Base-by-base conservation (phyloP, 2,113 vertebrate species). In the Ceyx margarethae region DNA sequence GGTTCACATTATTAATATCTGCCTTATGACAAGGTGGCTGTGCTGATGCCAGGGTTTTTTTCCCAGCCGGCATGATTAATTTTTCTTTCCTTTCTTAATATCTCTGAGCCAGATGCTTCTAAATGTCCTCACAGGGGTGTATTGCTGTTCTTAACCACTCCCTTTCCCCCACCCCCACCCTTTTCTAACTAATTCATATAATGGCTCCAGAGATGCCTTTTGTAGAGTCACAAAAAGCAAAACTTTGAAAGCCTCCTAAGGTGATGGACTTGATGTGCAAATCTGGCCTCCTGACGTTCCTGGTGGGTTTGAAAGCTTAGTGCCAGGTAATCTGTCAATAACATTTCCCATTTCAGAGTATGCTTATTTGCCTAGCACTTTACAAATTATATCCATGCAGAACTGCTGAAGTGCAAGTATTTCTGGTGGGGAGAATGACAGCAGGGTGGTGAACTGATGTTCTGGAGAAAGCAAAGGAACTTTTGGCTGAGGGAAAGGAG, bases 71-170 rank as follows among this genome's bases (percentile, higher is more conserved):
- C 80, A 40, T 96, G 96, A 96, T 97, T 97, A 96, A 96, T 98
- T 98, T 98, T 98, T 98, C 94, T 86, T 98, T 97, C 98, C 97
- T 98, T 98, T 98, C 98, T 98, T 97, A 98, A 98, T 97, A 97
- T 98, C 97, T 97, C 97, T 62, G 94, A 98, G 97, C 95, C 94
- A 95, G 96, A 91, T 96, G 96, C 97, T 97, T 95, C 93, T 96
- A 84, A 96, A 95, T 97, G 96, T 97, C 94, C 96, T 91, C 94
- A 95, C 60, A 97, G 98, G 97, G 97, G 97, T 98, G 97, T 96
- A 95, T 92, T 91, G 97, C 96, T 96, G 95, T 97, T 97, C 97
- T 97, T 97, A 97, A 95, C 95, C 83, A 85, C 97, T 97, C 97
- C 89, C 75, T 75, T 87, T 66, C 33, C 65, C 65, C 48, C 21